Conservation (phyloP, 2,888 invertebrate species). For the Meteorus colon region DNA sequence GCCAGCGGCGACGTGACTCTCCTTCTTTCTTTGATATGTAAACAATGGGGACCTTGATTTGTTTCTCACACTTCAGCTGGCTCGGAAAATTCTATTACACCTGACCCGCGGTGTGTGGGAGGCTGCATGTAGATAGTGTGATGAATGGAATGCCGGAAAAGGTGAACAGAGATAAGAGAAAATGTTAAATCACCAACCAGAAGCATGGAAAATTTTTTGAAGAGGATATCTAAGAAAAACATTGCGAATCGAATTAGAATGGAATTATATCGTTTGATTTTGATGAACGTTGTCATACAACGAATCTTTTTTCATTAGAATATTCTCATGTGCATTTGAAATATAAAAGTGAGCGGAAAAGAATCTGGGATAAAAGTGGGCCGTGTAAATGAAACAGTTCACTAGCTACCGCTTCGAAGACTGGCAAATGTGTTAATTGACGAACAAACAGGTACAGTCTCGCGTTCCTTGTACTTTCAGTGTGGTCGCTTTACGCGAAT, state of each 20-base stretch:
- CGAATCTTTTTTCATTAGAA: not conserved
- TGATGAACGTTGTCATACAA: not conserved
- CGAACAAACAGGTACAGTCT: constrained; percentile 66
- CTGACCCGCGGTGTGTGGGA: not conserved
- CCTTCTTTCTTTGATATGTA: constrained; percentile 35
- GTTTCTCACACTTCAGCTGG: constrained; percentile 12
- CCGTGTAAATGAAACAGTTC: constrained; percentile 63
- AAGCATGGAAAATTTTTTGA: not conserved
- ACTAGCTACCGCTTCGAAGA: constrained; percentile 52
- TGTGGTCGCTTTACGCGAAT: constrained; percentile 29
- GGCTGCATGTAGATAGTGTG: not conserved
- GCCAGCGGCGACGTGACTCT: constrained; percentile 13
- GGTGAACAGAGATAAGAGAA: constrained; percentile 4
- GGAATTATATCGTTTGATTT: not conserved
- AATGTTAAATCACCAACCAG: not conserved
- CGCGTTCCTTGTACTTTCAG: constrained; percentile 41
- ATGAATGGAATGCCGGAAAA: not conserved
- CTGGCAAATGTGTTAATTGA: constrained; percentile 63
- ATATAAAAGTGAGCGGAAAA: constrained; percentile 33
- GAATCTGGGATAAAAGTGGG: constrained; percentile 57
- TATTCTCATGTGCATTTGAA: not conserved
- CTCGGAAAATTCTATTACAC: constrained; percentile 20
- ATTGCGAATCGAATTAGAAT: not conserved
- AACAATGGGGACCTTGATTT: constrained; percentile 37
- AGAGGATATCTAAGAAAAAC: not conserved